Percentiles rank a stretch among this genome's conserved stretches.
Evolutionary conservation across 2,888 invertebrate species (phyloP).

Genomic region (Euspilapteryx auroguttella): DNA sequence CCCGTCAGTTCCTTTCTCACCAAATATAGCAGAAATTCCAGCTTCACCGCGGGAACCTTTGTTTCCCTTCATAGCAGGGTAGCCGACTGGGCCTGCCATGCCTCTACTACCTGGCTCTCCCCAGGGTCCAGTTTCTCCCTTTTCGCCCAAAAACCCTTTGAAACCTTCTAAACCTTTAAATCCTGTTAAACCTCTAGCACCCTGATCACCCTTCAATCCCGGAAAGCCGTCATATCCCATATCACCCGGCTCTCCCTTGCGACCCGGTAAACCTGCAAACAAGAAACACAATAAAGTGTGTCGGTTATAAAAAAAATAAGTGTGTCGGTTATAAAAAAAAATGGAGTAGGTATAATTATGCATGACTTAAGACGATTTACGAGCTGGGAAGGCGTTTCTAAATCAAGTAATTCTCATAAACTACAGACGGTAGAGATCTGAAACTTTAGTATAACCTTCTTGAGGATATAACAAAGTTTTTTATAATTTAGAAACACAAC

Average conservation of each 20-base stretch:
- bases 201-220: conserved; percentile 17
- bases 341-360: no score
- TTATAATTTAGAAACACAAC: no score
- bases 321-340: no score
- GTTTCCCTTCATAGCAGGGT: conserved; percentile 60
- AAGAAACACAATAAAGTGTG: conserved; percentile 1
- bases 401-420: no score
- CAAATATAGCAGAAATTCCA: conserved; percentile 44
- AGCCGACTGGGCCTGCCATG: conserved; percentile 61
- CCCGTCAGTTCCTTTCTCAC: conserved; percentile 38
- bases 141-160: conserved; percentile 67
- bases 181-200: conserved; percentile 37
- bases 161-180: conserved; percentile 22
- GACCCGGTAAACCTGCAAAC: conserved; percentile 15
- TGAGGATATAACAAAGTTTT: no score
- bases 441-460: no score
- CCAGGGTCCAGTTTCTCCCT: conserved; percentile 65
- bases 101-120: conserved; percentile 37
- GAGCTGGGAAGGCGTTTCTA: no score
- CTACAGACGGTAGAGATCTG: no score
- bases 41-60: conserved; percentile 51
- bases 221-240: conserved; percentile 29
- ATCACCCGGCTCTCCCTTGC: conserved; percentile 33
- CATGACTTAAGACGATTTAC: no score
- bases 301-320: not conserved